phyloP scores from a whole-genome alignment of 1,140 invertebrate species.

The Drosophila trapezifrons region DNA sequence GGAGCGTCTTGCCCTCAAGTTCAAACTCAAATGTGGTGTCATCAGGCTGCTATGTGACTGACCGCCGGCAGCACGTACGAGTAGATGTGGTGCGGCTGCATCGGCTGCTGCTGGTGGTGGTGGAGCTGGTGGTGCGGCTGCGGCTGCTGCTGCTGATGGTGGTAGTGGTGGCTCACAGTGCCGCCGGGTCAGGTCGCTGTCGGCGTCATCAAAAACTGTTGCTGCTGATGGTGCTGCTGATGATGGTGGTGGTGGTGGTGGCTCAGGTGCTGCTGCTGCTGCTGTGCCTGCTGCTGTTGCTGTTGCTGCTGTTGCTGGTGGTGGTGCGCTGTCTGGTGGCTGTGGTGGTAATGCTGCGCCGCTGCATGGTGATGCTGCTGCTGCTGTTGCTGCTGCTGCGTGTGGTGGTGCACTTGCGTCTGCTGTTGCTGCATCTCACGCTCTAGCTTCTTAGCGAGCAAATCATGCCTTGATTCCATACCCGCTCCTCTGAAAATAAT shows the following conservation, averaged over 20 bases:
- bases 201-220: conserved; percentile 83
- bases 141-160: conserved; percentile 42
- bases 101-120: conserved; percentile 53
- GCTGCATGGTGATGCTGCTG: conserved; percentile 73
- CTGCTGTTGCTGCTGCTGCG: conserved; percentile 69
- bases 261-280: conserved; percentile 57
- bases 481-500: conserved; percentile 83
- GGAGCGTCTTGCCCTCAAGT: conserved; percentile 59
- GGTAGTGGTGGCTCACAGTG: conserved; percentile 47
- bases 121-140: conserved; percentile 41
- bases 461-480: conserved; percentile 84
- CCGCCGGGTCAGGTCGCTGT: conserved; percentile 84
- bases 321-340: conserved; percentile 59
- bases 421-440: conserved; percentile 78
- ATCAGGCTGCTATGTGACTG: conserved; percentile 76
- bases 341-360: conserved; percentile 68
- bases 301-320: conserved; percentile 57
- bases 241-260: conserved; percentile 70
- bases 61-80: conserved; percentile 79
- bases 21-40: conserved; percentile 67
- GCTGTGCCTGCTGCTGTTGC: conserved; percentile 46
- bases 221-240: conserved; percentile 75
- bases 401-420: conserved; percentile 68
- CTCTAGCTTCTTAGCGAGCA: conserved; percentile 83
- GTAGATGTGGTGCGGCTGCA: conserved; percentile 68